Conservation (phyloP, 1,140 invertebrate species). For the Hylyphantes graminicola region DNA sequence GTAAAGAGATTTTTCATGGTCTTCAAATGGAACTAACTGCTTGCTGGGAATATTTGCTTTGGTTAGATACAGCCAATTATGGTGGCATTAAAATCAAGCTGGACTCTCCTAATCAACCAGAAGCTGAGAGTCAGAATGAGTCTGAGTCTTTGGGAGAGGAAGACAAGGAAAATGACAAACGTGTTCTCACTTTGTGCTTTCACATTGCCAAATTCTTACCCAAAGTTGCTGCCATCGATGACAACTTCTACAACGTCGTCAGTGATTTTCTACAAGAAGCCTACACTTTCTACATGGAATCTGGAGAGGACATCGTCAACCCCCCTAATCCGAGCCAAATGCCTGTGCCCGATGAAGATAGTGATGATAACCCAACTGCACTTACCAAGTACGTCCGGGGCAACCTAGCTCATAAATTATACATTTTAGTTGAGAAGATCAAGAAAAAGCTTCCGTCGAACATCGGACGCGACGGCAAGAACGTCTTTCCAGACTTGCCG, state of each 20-base stretch:
- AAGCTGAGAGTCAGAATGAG: conserved; percentile 48
- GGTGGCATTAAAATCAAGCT: conserved; percentile 72
- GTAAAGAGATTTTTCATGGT: conserved; percentile 94
- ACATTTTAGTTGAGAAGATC: conserved; percentile 83
- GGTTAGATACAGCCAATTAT: conserved; percentile 84
- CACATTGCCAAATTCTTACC: conserved; percentile 85
- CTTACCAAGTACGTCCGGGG: conserved; percentile 35
- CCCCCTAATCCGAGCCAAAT: conserved; percentile 9
- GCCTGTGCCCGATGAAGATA: conserved; percentile 25
- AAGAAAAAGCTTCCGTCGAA: conserved; percentile 76
- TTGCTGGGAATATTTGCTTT: conserved; percentile 93
- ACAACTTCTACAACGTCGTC: conserved; percentile 66
- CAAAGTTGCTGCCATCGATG: conserved; percentile 76
- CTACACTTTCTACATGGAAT: conserved; percentile 30
- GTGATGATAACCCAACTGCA: conserved; percentile 6
- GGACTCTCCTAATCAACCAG: conserved; percentile 31
- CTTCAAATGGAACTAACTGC: conserved; percentile 86
- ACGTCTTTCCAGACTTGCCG: conserved; percentile 70
- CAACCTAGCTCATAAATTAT: conserved; percentile 49
- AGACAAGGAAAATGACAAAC: conserved; percentile 53
- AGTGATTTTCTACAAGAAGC: conserved; percentile 48
- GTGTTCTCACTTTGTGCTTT: conserved; percentile 34
- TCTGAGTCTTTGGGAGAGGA: conserved; percentile 65
- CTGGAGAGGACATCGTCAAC: neutral
- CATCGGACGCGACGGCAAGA: conserved; percentile 65